Evolutionary conservation across 2,113 vertebrate genomes (phyloP).

Genomic region (Poeciliopsis retropinna): DNA sequence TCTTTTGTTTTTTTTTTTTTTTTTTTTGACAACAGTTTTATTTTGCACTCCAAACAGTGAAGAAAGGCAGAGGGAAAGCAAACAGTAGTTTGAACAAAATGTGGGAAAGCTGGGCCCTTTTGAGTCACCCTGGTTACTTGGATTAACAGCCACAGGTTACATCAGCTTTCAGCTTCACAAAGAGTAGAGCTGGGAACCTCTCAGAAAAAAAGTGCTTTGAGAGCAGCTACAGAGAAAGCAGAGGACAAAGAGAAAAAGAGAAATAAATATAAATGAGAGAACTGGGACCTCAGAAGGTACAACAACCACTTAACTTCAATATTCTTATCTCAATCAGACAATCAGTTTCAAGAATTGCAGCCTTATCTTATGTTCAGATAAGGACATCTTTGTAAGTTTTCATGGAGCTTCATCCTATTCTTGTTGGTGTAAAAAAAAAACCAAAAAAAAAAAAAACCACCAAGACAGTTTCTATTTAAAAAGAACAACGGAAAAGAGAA

Average conservation of each 20-base stretch:
- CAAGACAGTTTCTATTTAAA: slow-evolving; percentile 37
- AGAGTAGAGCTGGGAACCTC: slow-evolving; percentile 13
- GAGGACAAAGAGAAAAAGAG: slow-evolving; percentile 1
- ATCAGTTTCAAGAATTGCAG: not conserved
- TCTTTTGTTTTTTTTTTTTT: slow-evolving; percentile 26
- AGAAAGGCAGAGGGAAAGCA: slow-evolving; percentile 51
- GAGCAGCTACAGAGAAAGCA: not conserved
- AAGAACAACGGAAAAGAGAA: slow-evolving; percentile 19
- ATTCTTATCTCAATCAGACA: not conserved
- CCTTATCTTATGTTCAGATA: no score
- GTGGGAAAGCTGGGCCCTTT: slow-evolving; percentile 37
- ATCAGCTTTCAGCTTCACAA: slow-evolving; percentile 45
- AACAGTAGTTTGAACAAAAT: slow-evolving; percentile 55
- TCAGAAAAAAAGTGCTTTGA: slow-evolving; percentile 10
- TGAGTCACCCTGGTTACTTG: slow-evolving; percentile 50
- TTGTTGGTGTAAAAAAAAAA: slow-evolving; percentile 17
- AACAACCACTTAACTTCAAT: slow-evolving; percentile 6
- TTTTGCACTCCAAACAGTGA: slow-evolving; percentile 46
- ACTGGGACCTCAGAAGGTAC: slow-evolving; percentile 5
- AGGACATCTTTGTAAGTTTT: slow-evolving; percentile 25
- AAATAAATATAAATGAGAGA: slow-evolving; percentile 12
- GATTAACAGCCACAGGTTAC: slow-evolving; percentile 48
- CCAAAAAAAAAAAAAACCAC: not conserved
- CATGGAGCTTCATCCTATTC: not conserved
- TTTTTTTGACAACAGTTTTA: slow-evolving; percentile 37